Percentiles rank a stretch among this genome's conserved stretches.
Conservation (phyloP, 2,797 vertebrate species). For the Fistularia tabacaria region DNA sequence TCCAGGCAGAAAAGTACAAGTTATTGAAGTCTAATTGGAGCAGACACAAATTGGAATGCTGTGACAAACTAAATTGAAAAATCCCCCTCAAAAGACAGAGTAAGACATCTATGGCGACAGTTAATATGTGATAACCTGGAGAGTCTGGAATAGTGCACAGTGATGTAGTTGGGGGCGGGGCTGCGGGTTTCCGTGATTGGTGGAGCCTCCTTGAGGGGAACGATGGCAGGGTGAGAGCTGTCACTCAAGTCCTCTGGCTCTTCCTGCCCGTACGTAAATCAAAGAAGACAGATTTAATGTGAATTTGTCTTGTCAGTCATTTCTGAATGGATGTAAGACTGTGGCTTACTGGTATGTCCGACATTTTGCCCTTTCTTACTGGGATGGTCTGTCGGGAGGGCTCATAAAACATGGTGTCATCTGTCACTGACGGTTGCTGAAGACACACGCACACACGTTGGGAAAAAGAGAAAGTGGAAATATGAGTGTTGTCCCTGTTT, state of each 20-base stretch:
- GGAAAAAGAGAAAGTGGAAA: neutral
- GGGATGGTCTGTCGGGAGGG: conserved; percentile 60
- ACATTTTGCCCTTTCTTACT: conserved; percentile 63
- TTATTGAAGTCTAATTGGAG: too few relatives aligned
- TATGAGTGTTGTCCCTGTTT: too few relatives aligned
- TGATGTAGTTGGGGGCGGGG: conserved; percentile 58
- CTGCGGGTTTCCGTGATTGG: conserved; percentile 45
- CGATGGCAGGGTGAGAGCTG: conserved; percentile 67
- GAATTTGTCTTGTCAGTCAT: neutral
- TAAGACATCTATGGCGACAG: neutral
- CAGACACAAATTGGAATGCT: too few relatives aligned
- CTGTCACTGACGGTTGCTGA: conserved; percentile 60
- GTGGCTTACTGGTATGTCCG: conserved; percentile 67
- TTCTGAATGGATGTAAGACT: too few relatives aligned
- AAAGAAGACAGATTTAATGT: neutral
- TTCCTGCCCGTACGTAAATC: conserved; percentile 36
- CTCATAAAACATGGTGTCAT: conserved; percentile 67
- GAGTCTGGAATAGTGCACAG: conserved; percentile 69
- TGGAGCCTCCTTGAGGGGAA: conserved; percentile 72
- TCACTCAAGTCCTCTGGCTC: conserved; percentile 75
- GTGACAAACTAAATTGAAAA: too few relatives aligned
- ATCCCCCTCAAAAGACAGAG: neutral
- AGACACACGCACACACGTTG: conserved; percentile 7
- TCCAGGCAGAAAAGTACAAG: too few relatives aligned
- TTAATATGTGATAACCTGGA: conserved; percentile 52